Conservation (phyloP, 2,797 vertebrate genomes). For the Spinus pinus region DNA sequence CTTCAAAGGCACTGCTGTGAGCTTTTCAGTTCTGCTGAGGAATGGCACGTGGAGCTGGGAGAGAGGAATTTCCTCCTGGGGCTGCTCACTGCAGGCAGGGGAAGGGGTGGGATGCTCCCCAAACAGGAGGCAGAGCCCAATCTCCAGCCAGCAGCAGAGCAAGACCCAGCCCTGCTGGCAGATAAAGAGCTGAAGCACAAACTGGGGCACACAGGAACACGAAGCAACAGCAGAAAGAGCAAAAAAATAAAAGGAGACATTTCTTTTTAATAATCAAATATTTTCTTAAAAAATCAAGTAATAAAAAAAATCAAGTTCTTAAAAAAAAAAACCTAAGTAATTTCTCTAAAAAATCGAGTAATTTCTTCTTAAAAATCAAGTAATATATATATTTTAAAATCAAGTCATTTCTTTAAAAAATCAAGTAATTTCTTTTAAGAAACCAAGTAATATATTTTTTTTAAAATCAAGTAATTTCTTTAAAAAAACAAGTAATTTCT, state of each 20-base stretch:
- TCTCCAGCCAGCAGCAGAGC: neutral
- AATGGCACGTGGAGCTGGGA: neutral
- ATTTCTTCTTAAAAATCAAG: neutral
- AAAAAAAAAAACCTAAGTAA: neutral
- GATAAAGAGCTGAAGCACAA: neutral
- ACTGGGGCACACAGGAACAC: neutral
- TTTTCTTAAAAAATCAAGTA: neutral
- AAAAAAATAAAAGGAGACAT: neutral
- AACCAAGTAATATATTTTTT: neutral
- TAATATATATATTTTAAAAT: no score
- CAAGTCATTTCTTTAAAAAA: neutral
- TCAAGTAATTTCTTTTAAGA: neutral
- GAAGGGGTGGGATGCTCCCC: neutral
- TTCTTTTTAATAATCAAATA: neutral
- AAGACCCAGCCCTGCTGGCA: neutral
- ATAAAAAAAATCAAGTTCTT: neutral
- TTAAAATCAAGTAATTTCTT: neutral
- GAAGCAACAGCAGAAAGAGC: neutral
- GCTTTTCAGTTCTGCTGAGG: neutral
- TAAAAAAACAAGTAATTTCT: neutral
- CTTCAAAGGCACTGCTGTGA: neutral
- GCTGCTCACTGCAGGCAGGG: neutral
- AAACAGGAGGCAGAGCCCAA: neutral
- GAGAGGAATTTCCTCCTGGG: neutral
- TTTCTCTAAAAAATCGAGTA: neutral